Evolutionary conservation across 2,888 invertebrate species (phyloP), one percentile per base, ranked within the genome.

Genomic region (Campoplex nolae): DNA sequence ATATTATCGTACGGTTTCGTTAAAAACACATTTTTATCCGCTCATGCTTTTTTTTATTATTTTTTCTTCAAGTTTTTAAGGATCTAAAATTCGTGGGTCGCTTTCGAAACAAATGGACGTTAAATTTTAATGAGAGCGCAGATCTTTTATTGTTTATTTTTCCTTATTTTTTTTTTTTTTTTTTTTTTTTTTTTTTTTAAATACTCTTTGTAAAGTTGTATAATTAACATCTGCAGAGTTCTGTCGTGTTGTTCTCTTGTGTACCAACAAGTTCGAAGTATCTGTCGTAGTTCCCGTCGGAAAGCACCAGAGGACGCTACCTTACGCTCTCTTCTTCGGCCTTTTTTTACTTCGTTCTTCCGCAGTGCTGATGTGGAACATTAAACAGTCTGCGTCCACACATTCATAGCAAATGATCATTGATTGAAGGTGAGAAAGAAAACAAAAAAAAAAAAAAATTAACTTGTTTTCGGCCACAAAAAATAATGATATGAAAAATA

Each of bases 271-370:
- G 80, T 42, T 71, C 18, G 6, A 18, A 75, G 70, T 71, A 51
- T 76, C 78, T 70, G 85, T 89, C 83, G 67, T 84, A 88, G 89
- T 91, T 90, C 82, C 77, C 71, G 62, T 32, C n/a, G 28, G 58
- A 48, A 38, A 45, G 67, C 18, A 48, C 85, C 73, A 91, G 91
- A 89, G 91, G 91, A 88, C 91, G 71, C 86, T 82, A 89, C 80
- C 35, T 32, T 85, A 77, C 84, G 83, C 87, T 75, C 88, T 83
- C 38, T 38, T 38, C 87, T 78, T 88, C 65, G 48, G 8, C 74
- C 83, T 87, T 77, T 68, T 51, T 87, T 87, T 77, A 81, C 87
- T 91, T 86, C 9, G 56, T 70, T 70, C 45, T 45, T 28, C 8
- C 42, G 23, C 62, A 54, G 32, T 16, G 3, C 38, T n/a, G 56